Evolutionary conservation across 2,888 invertebrate species (phyloP).

Genomic region (Euphydryas editha): DNA sequence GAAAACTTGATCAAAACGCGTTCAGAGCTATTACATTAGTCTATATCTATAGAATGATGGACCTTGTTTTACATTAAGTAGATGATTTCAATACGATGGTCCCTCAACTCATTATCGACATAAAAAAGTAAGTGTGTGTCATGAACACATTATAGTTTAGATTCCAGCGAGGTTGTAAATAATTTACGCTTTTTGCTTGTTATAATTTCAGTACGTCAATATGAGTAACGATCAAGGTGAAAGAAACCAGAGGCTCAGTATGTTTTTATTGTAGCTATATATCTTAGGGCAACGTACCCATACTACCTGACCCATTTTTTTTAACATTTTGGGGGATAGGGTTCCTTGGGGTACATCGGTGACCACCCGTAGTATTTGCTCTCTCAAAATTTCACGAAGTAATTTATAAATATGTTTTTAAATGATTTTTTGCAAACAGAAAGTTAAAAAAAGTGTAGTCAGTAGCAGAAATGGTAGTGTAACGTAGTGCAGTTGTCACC

Average conservation of each 20-base stretch:
- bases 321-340: no score
- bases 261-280: not conserved
- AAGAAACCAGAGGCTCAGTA: not conserved
- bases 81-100: not conserved
- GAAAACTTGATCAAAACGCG: not conserved
- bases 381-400: no score
- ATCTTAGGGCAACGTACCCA: not conserved
- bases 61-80: not conserved
- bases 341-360: no score
- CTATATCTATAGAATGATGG: not conserved
- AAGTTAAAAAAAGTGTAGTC: no score
- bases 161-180: not conserved
- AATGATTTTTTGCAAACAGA: no score
- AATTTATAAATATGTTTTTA: no score
- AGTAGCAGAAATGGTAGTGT: no score
- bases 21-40: not conserved
- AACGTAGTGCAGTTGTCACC: no score
- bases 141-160: not conserved
- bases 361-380: no score
- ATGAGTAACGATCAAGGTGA: slow-evolving; percentile 8
- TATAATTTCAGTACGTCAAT: slow-evolving; percentile 8
- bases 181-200: slow-evolving; percentile 8
- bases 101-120: not conserved
- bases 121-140: not conserved
- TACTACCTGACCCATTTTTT: no score